These are phyloP conservation scores for Gila orcuttii DNA, from an alignment of 2,113 vertebrate species.

Conservation along the genomic window DNA sequence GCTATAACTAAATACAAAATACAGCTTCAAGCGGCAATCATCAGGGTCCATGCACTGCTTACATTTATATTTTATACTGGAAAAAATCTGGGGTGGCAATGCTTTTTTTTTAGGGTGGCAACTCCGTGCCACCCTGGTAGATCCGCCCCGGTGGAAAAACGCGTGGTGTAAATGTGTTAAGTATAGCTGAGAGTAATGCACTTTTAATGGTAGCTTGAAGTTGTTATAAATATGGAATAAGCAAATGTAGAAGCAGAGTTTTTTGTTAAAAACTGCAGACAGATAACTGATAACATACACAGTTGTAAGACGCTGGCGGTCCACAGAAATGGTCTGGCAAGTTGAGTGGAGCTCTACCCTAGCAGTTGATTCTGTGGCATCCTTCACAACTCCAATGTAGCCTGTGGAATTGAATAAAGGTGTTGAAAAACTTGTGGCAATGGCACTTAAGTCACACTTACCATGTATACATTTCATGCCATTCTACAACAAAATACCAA, in stretches of 20 bases:
- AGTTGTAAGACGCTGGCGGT: slow-evolving; percentile 87
- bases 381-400: slow-evolving; percentile 94
- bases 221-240: not conserved
- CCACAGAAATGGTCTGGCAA: slow-evolving; percentile 96
- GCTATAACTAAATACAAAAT: too few relatives aligned
- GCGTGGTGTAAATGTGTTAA: not conserved
- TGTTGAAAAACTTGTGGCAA: not conserved
- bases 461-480: too few relatives aligned
- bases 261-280: not conserved
- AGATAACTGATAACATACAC: slow-evolving; percentile 74
- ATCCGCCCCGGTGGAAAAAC: not conserved
- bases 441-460: too few relatives aligned
- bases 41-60: too few relatives aligned
- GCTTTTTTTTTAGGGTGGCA: too few relatives aligned
- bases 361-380: slow-evolving; percentile 92
- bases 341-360: slow-evolving; percentile 92
- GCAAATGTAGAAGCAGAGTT: not conserved
- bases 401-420: slow-evolving; percentile 68
- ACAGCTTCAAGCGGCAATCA: too few relatives aligned
- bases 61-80: too few relatives aligned
- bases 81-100: too few relatives aligned
- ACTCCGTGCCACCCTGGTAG: too few relatives aligned
- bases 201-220: not conserved
- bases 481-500: not conserved
- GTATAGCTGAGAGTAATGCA: not conserved